Evolutionary conservation across 2,797 vertebrate genomes (phyloP).

Genomic region (Lateolabrax maculatus): DNA sequence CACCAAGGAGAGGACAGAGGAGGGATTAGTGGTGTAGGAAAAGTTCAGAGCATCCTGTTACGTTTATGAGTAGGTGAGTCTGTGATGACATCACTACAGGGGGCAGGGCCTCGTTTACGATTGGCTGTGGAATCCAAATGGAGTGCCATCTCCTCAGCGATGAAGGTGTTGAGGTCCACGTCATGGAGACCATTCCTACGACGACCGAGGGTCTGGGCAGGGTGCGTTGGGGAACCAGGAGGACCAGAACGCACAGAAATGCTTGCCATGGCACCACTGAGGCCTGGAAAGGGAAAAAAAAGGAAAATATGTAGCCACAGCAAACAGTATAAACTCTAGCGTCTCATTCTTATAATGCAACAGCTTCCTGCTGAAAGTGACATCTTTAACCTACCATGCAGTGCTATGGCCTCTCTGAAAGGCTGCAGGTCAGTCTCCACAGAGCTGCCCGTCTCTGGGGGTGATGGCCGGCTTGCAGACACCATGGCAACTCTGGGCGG

Average conservation of each 20-base stretch:
- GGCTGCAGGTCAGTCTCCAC: constrained; percentile 99
- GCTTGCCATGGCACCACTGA: constrained; percentile 99
- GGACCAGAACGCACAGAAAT: constrained; percentile 98
- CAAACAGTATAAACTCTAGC: neutral
- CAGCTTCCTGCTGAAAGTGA: neutral
- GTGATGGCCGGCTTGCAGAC: constrained; percentile 92
- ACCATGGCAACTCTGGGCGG: constrained; percentile 96
- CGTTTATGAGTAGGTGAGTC: constrained; percentile 99
- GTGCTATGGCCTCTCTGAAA: constrained; percentile 99
- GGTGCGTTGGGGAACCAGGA: constrained; percentile 97
- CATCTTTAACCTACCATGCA: constrained; percentile 90
- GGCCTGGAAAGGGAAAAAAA: constrained; percentile 82
- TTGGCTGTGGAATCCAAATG: constrained; percentile 95
- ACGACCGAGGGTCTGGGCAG: constrained; percentile 90
- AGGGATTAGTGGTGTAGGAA: constrained; percentile 55
- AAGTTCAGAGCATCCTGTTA: constrained; percentile 98
- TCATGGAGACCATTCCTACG: constrained; percentile 99
- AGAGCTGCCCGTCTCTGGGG: constrained; percentile 95
- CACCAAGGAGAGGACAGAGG: constrained; percentile 67
- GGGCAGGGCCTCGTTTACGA: constrained; percentile 97
- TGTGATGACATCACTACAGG: constrained; percentile 98
- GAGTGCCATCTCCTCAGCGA: constrained; percentile 99
- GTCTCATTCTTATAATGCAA: neutral
- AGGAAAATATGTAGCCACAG: neutral
- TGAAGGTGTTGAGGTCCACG: constrained; percentile 99